Evolutionary conservation across 2,797 vertebrate genomes (phyloP), one percentile per base, ranked within the genome.

Genomic region (Sebastes cheni): DNA sequence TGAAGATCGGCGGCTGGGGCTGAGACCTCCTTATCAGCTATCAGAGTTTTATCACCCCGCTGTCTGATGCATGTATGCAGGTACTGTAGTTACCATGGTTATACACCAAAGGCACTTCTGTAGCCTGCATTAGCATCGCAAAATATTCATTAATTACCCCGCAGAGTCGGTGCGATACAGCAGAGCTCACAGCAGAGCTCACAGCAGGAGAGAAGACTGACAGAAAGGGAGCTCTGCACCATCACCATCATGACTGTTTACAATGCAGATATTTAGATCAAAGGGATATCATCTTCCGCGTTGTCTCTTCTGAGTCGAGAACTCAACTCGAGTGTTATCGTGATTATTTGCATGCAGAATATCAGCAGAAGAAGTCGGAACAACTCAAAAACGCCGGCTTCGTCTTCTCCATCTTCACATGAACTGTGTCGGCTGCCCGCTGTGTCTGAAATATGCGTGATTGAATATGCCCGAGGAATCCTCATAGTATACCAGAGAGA

Each of bases 111-210:
- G 88, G 88, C 86, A 77, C 72, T 71, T 81, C 80, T 81, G 82
- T 65, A 67, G 79, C 67, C 55, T 3, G 82, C 91, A 91, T 94
- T 93, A 90, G 78, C 90, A 88, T 91, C 34, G 69, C 88, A 88
- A 94, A 91, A 93, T 93, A 95, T 91, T 93, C 93, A 89, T 87
- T 89, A 84, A 67, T 89, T 89, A 75, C 89, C 89, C 89, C 23
- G 65, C 72, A 20, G 89, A 92, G 90, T 72, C 46, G 65, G 77
- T 14, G 66, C 36, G 75, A 85, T 74, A 77, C 74, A 75, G 55
- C 64, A 8, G 72, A 55, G 52, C 74, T 85, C 94, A 69, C 94
- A 69, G 25, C 25, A 25, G 25, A 25, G 25, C 25, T 27, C 27
- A 27, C 93, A 90, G 93, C 85, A 34, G 94, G 94, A 79, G 86